A percentile compares a stretch with the other conserved stretches of the same genome.
Conservation (phyloP, 2,797 vertebrate species). For the Chromobotia macracanthus region DNA sequence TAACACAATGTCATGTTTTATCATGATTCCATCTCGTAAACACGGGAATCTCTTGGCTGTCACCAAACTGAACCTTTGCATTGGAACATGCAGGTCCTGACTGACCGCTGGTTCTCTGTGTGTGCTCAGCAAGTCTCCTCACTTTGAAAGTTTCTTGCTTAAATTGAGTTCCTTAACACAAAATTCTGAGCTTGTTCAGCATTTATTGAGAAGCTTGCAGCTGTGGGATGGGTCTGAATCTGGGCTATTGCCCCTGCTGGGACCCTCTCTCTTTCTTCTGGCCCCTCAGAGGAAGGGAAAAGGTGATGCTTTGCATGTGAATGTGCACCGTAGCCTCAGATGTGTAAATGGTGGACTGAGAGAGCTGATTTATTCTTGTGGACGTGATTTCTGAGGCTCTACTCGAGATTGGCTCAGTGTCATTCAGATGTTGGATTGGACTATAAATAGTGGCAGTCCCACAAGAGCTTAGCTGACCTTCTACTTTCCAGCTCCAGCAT, state of each 20-base stretch:
- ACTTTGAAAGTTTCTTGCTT: slow-evolving; percentile 10
- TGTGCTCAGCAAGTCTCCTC: slow-evolving; percentile 7
- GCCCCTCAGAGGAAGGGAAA: slow-evolving; percentile 35
- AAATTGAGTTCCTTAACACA: slow-evolving; percentile 1
- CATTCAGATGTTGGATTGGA: slow-evolving; percentile 38
- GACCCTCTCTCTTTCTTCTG: slow-evolving; percentile 25
- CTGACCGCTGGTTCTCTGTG: background rate
- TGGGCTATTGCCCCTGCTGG: slow-evolving; percentile 18
- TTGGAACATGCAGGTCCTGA: background rate
- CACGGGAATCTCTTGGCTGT: background rate
- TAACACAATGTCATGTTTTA: slow-evolving; percentile 27
- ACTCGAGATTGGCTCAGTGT: slow-evolving; percentile 22
- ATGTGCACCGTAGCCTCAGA: slow-evolving; percentile 30
- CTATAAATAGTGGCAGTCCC: slow-evolving; percentile 48
- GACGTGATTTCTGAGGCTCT: slow-evolving; percentile 41
- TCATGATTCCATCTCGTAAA: slow-evolving; percentile 33
- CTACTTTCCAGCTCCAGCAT: slow-evolving; percentile 31
- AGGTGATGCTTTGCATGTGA: slow-evolving; percentile 45
- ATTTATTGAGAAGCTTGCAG: slow-evolving; percentile 22
- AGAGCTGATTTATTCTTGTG: slow-evolving; percentile 22
- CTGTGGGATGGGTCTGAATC: slow-evolving; percentile 24
- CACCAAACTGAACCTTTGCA: background rate
- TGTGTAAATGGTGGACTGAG: slow-evolving; percentile 34
- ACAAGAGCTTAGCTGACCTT: slow-evolving; percentile 40
- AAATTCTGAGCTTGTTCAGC: slow-evolving; percentile 25